Evolutionary conservation across 2,797 vertebrate genomes (phyloP).

Genomic region (Betta splendens): DNA sequence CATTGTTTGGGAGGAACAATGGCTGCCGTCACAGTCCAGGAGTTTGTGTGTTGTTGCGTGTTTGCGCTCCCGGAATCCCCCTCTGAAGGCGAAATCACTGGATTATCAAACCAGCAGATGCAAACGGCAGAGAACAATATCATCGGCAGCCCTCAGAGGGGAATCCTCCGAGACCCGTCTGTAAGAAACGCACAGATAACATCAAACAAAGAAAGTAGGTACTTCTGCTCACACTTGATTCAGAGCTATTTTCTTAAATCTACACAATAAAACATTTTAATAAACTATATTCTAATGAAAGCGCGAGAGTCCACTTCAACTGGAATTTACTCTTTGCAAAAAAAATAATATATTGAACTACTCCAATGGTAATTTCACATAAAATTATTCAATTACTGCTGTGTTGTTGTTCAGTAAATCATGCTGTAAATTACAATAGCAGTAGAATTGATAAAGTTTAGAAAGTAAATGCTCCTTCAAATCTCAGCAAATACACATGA

Average conservation of each 20-base stretch:
- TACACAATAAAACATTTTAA: neutral
- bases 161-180: constrained; percentile 61
- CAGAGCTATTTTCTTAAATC: neutral
- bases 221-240: constrained; percentile 12
- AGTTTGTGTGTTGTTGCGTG: constrained; percentile 85
- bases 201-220: constrained; percentile 60
- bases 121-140: constrained; percentile 75
- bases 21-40: constrained; percentile 87
- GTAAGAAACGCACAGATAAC: constrained; percentile 44
- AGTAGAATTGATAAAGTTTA: neutral
- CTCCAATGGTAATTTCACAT: no score
- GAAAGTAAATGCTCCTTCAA: neutral
- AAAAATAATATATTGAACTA: no score
- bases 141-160: constrained; percentile 59
- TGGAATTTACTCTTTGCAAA: neutral
- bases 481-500: neutral
- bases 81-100: constrained; percentile 80
- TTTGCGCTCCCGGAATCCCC: constrained; percentile 82
- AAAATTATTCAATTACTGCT: no score
- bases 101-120: constrained; percentile 85
- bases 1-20: constrained; percentile 93
- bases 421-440: no score
- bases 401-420: no score
- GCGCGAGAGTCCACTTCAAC: neutral
- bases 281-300: neutral